Conservation (phyloP, 2,797 vertebrate genomes). For the Eulemur coronatus region DNA sequence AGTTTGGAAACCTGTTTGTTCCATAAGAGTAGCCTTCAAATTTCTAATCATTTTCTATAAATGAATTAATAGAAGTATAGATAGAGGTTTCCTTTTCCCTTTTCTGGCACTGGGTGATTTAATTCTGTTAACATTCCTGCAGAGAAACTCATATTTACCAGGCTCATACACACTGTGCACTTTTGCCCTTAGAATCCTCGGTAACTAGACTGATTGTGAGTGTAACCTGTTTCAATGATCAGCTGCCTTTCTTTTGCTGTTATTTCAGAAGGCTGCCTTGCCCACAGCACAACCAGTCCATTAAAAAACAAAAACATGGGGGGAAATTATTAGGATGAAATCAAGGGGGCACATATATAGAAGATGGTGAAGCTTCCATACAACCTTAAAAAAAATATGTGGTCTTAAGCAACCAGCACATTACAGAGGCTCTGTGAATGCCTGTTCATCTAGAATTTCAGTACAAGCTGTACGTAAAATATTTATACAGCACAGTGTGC, state of each 20-base stretch:
- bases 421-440: not conserved
- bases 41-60: not conserved
- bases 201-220: not conserved
- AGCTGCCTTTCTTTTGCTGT: not conserved
- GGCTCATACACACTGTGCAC: not conserved
- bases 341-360: not conserved
- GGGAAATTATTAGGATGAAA: not conserved
- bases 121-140: not conserved
- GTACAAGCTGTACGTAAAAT: slow-evolving; percentile 7
- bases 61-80: not conserved
- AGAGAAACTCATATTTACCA: not conserved
- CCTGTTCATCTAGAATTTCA: slow-evolving; percentile 60
- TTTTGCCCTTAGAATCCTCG: not conserved
- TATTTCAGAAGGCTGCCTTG: slow-evolving; percentile 24
- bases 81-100: not conserved
- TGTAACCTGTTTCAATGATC: not conserved
- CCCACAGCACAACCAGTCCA: not conserved
- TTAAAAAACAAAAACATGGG: not conserved
- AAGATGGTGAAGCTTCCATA: not conserved
- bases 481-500: slow-evolving; percentile 42
- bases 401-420: not conserved
- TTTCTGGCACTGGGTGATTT: not conserved
- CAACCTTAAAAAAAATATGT: not conserved
- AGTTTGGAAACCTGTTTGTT: not conserved
- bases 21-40: not conserved